A percentile compares a stretch with the other conserved stretches of the same genome.
Evolutionary conservation across 1,140 invertebrate species (phyloP).

Genomic region (Eupristina koningsbergeri): DNA sequence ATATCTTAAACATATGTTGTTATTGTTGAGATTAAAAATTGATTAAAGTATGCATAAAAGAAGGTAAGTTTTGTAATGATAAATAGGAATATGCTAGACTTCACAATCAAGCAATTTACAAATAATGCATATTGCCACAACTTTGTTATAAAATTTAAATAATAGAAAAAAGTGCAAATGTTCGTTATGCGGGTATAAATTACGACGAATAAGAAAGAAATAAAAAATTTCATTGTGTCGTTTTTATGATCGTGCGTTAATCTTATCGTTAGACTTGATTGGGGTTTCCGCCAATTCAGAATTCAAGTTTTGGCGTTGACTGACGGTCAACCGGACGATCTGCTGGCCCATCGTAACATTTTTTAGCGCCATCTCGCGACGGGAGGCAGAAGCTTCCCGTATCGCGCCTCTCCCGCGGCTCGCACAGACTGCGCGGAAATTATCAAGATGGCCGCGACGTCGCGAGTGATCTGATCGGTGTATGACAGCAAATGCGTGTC

Average conservation of each 20-base stretch:
- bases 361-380: conserved; percentile 39
- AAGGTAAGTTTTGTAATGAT: too few species aligned
- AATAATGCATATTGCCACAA: too few species aligned
- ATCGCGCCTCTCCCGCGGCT: conserved; percentile 23
- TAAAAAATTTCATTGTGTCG: too few species aligned
- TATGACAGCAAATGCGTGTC: conserved; percentile 38
- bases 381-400: not conserved
- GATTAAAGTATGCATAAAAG: too few species aligned
- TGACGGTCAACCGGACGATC: not conserved
- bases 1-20: too few species aligned
- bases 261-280: not conserved
- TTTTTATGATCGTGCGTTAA: not conserved
- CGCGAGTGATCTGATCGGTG: conserved; percentile 44
- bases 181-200: too few species aligned
- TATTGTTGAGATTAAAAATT: too few species aligned
- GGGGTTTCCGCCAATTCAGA: not conserved
- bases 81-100: too few species aligned
- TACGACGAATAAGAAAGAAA: too few species aligned
- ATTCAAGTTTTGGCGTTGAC: not conserved
- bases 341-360: not conserved
- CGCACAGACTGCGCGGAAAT: conserved; percentile 34
- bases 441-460: conserved; percentile 48
- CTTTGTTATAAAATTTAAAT: too few species aligned
- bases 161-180: too few species aligned
- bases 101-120: too few species aligned